Evolutionary conservation across 2,797 vertebrate species (phyloP).

Genomic region (Leptoclinus maculatus): DNA sequence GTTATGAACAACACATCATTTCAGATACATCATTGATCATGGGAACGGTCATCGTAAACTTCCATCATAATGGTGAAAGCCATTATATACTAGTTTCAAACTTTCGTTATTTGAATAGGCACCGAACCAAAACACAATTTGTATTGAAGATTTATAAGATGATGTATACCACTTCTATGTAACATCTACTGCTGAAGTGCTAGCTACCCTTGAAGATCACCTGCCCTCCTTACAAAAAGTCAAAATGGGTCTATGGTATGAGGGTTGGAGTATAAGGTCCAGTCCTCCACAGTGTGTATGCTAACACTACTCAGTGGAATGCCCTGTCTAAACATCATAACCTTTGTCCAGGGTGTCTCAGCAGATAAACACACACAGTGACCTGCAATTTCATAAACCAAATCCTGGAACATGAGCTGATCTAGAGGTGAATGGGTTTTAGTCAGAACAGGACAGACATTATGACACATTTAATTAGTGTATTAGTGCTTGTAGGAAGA

Average conservation of each 20-base stretch:
- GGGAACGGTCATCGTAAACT: neutral
- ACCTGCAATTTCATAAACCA: slow-evolving; percentile 22
- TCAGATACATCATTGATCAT: neutral
- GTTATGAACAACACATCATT: neutral
- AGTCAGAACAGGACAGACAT: neutral
- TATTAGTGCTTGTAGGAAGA: slow-evolving; percentile 5
- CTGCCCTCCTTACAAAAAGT: neutral
- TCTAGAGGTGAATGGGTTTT: neutral
- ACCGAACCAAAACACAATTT: neutral
- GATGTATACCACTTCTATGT: neutral
- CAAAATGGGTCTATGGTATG: neutral
- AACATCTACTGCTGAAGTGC: neutral
- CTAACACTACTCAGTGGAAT: slow-evolving; percentile 46
- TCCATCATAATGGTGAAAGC: neutral
- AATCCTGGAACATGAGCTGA: neutral
- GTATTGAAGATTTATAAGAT: neutral
- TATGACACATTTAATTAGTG: neutral
- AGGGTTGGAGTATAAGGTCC: neutral
- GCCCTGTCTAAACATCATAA: slow-evolving; percentile 46
- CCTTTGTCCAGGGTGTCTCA: slow-evolving; percentile 28
- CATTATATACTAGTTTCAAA: neutral
- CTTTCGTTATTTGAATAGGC: neutral
- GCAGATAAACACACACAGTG: slow-evolving; percentile 30
- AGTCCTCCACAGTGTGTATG: slow-evolving; percentile 4
- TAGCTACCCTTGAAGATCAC: neutral